Evolutionary conservation across 2,888 invertebrate genomes (phyloP), one percentile per base, ranked within the genome.

Genomic region (Athalia rosae): DNA sequence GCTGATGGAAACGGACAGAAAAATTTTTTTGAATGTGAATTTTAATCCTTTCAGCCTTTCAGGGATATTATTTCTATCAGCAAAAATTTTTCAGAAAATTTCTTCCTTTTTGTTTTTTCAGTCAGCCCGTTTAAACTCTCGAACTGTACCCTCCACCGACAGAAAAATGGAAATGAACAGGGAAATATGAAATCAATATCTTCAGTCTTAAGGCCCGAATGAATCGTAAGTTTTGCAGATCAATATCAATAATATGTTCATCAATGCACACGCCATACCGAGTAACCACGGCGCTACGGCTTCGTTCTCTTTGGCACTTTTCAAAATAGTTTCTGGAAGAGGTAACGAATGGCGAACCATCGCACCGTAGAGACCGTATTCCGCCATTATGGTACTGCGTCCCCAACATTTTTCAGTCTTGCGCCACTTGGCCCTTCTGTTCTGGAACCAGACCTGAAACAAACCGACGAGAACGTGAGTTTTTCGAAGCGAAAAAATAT

Each of bases 341-440:
- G 99, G 99, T 82, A 99, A 93, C 67, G 99, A 99, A 91, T 99
- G 99, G 81, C 99, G 93, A 83, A 99, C 99, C 99, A 99, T 99
- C 83, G 99, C 99, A 0, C 99, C 99, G 91, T 99, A 99, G 73
- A 99, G 93, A 3, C 99, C 99, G 90, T 99, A 99, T 91, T 99
- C 99, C 82, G 99, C 99, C 99, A 99, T 99, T 89, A 99, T 99
- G 85, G 99, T 99, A 89, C 98, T 98, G 86, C 98, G 93, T 67
- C 99, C 99, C 99, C 99, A 99, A 85, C 98, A 99, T 90, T 99
- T 99, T 92, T 99, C 99, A 76, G 99, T 99, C 91, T 99, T 99
- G 80, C 99, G 95, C 99, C 99, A 99, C 90, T 99, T 99, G 86
- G 99, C 99, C 63, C 99, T 93, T 45, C 99, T 94, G 91, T 99